These are phyloP conservation scores for Stigmatopora argus DNA, from an alignment of 2,113 vertebrate genomes.

Conservation along the genomic window DNA sequence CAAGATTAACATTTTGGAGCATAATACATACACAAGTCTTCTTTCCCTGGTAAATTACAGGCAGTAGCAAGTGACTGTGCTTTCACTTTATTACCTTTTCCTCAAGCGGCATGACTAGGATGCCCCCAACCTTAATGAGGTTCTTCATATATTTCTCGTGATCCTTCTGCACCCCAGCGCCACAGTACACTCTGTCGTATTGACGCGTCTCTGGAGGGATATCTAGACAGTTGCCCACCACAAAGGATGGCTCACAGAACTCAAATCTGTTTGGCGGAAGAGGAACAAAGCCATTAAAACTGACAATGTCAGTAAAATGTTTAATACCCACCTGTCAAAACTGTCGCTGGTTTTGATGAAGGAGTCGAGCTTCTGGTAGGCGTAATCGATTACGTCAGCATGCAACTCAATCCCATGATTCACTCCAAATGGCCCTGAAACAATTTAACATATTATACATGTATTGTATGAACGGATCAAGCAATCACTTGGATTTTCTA, in stretches of 20 bases:
- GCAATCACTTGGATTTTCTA: not conserved
- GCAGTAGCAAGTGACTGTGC: not conserved
- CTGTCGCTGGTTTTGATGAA: slow-evolving; percentile 95
- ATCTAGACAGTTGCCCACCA: slow-evolving; percentile 91
- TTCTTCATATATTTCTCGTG: slow-evolving; percentile 96
- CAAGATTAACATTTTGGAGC: not conserved
- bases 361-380: slow-evolving; percentile 87
- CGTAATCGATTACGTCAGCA: slow-evolving; percentile 88
- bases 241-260: slow-evolving; percentile 93
- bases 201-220: slow-evolving; percentile 84
- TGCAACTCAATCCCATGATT: slow-evolving; percentile 95
- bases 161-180: slow-evolving; percentile 91
- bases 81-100: slow-evolving; percentile 76
- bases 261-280: slow-evolving; percentile 78
- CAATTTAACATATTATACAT: not conserved
- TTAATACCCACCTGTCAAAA: slow-evolving; percentile 85
- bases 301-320: no score
- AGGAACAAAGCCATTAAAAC: not conserved
- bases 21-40: not conserved
- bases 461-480: not conserved
- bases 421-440: slow-evolving; percentile 87
- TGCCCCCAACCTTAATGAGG: slow-evolving; percentile 88
- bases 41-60: not conserved
- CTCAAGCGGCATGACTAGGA: slow-evolving; percentile 94
- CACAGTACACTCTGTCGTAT: slow-evolving; percentile 94